These are phyloP conservation scores for Thalassophryne amazonica DNA, from an alignment of 2,797 vertebrate genomes.

Conservation along the genomic window DNA sequence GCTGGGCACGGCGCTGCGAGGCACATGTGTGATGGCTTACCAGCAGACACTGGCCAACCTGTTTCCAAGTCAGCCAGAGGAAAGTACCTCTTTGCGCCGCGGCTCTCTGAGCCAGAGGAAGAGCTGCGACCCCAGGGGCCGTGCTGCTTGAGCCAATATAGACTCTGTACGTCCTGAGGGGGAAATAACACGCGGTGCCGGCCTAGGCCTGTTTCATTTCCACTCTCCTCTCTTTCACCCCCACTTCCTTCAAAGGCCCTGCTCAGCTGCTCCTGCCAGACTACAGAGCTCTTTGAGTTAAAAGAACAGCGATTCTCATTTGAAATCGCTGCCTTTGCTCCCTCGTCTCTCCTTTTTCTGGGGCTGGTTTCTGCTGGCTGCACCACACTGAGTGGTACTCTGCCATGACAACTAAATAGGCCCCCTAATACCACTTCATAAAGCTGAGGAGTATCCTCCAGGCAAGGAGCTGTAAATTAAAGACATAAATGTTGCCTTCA, in stretches of 20 bases:
- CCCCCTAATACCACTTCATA: conserved; percentile 83
- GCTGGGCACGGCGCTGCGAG: conserved; percentile 69
- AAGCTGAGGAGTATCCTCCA: conserved; percentile 78
- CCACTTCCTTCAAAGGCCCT: conserved; percentile 73
- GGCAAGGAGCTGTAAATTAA: conserved; percentile 82
- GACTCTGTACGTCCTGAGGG: conserved; percentile 78
- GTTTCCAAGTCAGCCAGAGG: conserved; percentile 60
- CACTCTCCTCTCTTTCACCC: conserved; percentile 51
- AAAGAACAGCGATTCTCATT: conserved; percentile 81
- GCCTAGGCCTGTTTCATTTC: conserved; percentile 74
- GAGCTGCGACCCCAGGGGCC: conserved; percentile 73
- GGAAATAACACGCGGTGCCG: conserved; percentile 76
- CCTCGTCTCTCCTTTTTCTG: conserved; percentile 66
- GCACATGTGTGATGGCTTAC: conserved; percentile 77
- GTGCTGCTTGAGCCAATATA: conserved; percentile 73
- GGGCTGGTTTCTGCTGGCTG: conserved; percentile 71
- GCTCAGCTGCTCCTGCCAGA: conserved; percentile 76
- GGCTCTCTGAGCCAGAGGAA: conserved; percentile 60
- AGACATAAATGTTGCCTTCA: conserved; percentile 79
- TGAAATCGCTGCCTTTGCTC: conserved; percentile 76
- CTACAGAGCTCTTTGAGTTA: conserved; percentile 82
- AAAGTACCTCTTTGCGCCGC: conserved; percentile 63
- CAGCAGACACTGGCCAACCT: conserved; percentile 55
- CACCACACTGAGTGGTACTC: conserved; percentile 73
- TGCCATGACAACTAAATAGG: conserved; percentile 83